These are phyloP conservation scores for Sus scrofa DNA, from an alignment of 2,113 vertebrate species.

Conservation along the genomic window T2T-Sscrofa CM000812.6:123239001-123239500, in stretches of 20 bases:
- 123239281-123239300: slow-evolving; percentile 66
- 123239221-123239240: neutral
- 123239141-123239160: neutral
- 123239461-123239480: neutral
- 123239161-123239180: neutral
- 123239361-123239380: neutral
- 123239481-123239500: neutral
- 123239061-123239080: neutral
- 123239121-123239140: neutral
- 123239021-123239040: neutral
- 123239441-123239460: neutral
- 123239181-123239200: neutral
- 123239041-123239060: neutral
- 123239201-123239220: slow-evolving; percentile 63
- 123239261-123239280: slow-evolving; percentile 65
- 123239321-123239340: slow-evolving; percentile 53
- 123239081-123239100: neutral
- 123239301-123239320: slow-evolving; percentile 59
- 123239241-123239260: slow-evolving; percentile 41
- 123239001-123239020: neutral
- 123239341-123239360: slow-evolving; percentile 65
- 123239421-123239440: neutral
- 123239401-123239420: neutral
- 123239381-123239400: slow-evolving; percentile 26
- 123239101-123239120: neutral